A percentile compares a stretch with the other conserved stretches of the same genome.
Evolutionary conservation across 2,888 invertebrate genomes (phyloP).

Genomic region (Empis livida): DNA sequence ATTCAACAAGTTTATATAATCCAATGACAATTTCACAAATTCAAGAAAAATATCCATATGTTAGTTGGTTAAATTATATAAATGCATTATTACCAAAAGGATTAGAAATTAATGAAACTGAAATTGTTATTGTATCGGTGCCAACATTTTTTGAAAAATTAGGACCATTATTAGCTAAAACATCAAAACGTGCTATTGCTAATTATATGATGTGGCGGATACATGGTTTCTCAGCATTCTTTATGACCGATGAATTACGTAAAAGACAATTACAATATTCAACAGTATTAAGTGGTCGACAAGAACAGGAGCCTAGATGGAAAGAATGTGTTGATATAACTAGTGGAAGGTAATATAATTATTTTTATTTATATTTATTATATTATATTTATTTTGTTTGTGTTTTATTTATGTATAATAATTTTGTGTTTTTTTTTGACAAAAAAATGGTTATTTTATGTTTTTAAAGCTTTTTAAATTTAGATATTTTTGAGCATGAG

Average conservation of each 20-base stretch:
- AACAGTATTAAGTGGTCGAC: conserved; percentile 68
- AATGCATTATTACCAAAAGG: conserved; percentile 61
- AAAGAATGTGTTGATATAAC: conserved; percentile 79
- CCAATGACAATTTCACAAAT: conserved; percentile 74
- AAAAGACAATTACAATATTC: conserved; percentile 69
- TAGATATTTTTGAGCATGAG: too few relatives aligned
- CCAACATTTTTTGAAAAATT: conserved; percentile 66
- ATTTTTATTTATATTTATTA: background rate
- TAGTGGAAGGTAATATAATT: conserved; percentile 48
- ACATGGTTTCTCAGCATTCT: conserved; percentile 66
- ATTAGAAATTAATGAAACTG: conserved; percentile 48
- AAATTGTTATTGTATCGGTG: conserved; percentile 72
- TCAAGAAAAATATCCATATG: conserved; percentile 54
- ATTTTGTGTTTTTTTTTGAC: background rate
- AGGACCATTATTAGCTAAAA: conserved; percentile 44
- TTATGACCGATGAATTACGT: conserved; percentile 64
- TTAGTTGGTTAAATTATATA: conserved; percentile 54
- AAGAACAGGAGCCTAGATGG: conserved; percentile 78
- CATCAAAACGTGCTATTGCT: conserved; percentile 55
- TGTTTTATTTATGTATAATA: too few relatives aligned
- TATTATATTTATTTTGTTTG: background rate
- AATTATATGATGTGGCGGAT: conserved; percentile 92
- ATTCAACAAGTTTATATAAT: conserved; percentile 84
- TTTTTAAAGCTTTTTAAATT: too few relatives aligned
- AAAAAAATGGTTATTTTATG: too few relatives aligned